These are phyloP conservation scores for Tachysurus fulvidraco DNA, from an alignment of 2,113 vertebrate genomes.

Conservation along the genomic window DNA sequence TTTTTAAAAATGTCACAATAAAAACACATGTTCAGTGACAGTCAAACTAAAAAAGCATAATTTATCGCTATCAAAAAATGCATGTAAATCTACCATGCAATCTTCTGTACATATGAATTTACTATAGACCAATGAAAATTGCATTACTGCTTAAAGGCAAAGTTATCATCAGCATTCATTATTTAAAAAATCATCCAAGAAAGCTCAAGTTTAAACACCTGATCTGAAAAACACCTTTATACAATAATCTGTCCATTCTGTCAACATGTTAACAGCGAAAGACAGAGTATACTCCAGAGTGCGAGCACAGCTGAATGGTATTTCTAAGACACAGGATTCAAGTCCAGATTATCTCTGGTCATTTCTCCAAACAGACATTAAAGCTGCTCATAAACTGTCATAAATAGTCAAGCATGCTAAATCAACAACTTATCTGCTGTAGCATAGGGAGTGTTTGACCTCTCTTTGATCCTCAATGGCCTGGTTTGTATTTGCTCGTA, in stretches of 20 bases:
- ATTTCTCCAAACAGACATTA: not conserved
- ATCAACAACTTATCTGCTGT: constrained; percentile 25
- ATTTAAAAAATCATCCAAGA: not conserved
- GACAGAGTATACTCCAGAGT: not conserved
- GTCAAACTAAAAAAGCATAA: not conserved
- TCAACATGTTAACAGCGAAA: not conserved
- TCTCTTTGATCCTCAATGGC: constrained; percentile 11
- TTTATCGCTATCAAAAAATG: not conserved
- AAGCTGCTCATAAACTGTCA: constrained; percentile 1
- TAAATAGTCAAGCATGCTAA: not conserved
- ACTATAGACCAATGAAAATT: not conserved
- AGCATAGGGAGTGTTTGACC: not conserved
- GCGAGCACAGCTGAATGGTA: not conserved
- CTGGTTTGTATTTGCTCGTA: not conserved
- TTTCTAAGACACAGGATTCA: not conserved
- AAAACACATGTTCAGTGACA: not conserved
- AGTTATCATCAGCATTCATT: not conserved
- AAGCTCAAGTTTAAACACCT: not conserved
- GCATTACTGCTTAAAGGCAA: not conserved
- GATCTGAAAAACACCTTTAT: not conserved
- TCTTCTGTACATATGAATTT: not conserved
- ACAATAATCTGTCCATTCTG: not conserved
- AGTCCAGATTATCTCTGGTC: not conserved
- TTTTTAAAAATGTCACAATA: not conserved
- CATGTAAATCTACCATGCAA: not conserved